Base-by-base conservation (phyloP, 1,140 invertebrate genomes). In the Heliconius hewitsoni region DNA sequence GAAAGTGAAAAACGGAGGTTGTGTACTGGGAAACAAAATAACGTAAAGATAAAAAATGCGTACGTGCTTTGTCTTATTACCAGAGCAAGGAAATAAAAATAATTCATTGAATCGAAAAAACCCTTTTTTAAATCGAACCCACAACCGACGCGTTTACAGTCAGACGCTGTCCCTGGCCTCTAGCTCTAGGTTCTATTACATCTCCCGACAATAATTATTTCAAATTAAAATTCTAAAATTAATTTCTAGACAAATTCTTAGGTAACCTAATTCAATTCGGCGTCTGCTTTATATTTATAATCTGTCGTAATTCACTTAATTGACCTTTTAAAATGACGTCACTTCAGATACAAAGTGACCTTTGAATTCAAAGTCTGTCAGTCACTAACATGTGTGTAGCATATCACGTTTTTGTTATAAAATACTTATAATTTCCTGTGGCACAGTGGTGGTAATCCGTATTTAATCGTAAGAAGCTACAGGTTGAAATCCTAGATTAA, bases 281-380 rank as follows among this genome's bases (percentile, higher is more conserved):
- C 27, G 27, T 30, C 60, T 66, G 23, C 27, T n/a, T 66, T 27
- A 30, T 30, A 66, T 66, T 66, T 66, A 0, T 66, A 66, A 66
- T 66, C 23, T 66, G 60, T 27, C 4, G 23, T 66, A 66, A 66
- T 66, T 66, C 23, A 30, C 11, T 16, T 66, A 30, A 66, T 66
- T 66, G 60, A 66, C 60, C 60, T 66, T 66, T 37, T 66, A 4
- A 23, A 66, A 30, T 66, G 60, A 66, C 60, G 27, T 66, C 60
- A 16, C 19, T 23, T 57, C 55, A 23, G 23, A 57, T 23, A 23
- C 55, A 57, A 55, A 19, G 55, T 57, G 55, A 57, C 55, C 19
- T 57, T 23, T 57, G 55, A 57, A 57, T 57, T 57, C 23, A 23
- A 23, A 57, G 8, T 57, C 34, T 6, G 34, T 37, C 55, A 57